These are phyloP conservation scores for Whitmania pigra DNA, from an alignment of 1,140 invertebrate species.

Conservation along the genomic window DNA sequence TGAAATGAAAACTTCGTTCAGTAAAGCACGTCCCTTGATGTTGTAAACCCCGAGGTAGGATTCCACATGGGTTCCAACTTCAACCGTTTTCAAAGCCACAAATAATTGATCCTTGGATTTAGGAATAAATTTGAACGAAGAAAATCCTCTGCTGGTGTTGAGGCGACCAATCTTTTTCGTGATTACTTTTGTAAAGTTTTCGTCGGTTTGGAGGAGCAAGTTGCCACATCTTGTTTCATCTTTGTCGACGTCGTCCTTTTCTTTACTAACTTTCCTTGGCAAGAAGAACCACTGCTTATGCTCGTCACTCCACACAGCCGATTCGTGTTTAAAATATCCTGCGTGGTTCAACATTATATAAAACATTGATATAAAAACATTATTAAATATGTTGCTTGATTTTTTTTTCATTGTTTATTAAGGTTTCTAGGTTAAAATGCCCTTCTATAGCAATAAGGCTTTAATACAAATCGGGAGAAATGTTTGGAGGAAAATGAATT, in stretches of 20 bases:
- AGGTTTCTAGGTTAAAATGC: too few species aligned
- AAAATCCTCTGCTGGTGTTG: constrained; percentile 75
- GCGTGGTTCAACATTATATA: constrained; percentile 28
- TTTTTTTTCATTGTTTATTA: too few species aligned
- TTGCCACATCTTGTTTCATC: constrained; percentile 87
- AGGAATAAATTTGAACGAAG: constrained; percentile 94
- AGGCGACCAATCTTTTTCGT: constrained; percentile 42
- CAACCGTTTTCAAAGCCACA: constrained; percentile 84
- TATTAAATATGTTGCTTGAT: too few species aligned
- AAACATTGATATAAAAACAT: too few species aligned
- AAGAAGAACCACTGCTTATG: constrained; percentile 84
- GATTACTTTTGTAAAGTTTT: constrained; percentile 60
- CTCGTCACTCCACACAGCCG: constrained; percentile 70
- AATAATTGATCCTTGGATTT: constrained; percentile 72
- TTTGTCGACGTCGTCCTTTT: constrained; percentile 73
- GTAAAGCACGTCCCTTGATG: constrained; percentile 60
- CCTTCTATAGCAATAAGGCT: too few species aligned
- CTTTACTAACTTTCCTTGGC: constrained; percentile 71
- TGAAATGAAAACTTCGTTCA: constrained; percentile 68
- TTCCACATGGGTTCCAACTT: constrained; percentile 71
- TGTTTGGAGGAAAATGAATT: too few species aligned
- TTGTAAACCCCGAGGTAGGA: constrained; percentile 81
- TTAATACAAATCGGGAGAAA: too few species aligned
- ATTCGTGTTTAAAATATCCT: constrained; percentile 94
- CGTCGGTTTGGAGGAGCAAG: constrained; percentile 67